A percentile compares a stretch with the other conserved stretches of the same genome.
phyloP scores from a whole-genome alignment of 35 echinoderm and acorn worm species.

The Diadema setosum region DNA sequence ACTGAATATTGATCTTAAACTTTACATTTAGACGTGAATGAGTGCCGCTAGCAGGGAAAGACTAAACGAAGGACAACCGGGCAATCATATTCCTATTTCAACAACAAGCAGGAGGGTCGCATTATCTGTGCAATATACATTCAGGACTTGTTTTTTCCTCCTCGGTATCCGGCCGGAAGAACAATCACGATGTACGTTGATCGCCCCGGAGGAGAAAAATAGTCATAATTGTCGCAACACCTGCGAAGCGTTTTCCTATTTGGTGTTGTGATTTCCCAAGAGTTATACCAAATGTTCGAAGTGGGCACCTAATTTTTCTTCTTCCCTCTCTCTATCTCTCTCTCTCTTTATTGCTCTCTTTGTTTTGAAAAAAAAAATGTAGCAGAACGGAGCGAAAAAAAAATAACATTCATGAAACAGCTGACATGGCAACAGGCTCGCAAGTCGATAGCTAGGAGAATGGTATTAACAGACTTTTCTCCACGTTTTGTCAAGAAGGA shows the following conservation, averaged over 20 bases:
- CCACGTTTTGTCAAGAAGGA: too few species aligned
- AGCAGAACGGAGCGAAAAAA: background rate
- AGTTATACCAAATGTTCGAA: too few species aligned
- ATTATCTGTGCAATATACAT: background rate
- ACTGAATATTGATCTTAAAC: too few species aligned
- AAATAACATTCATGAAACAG: too few species aligned
- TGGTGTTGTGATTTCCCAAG: background rate
- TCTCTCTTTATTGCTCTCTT: background rate
- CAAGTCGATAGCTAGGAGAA: too few species aligned
- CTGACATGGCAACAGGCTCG: too few species aligned
- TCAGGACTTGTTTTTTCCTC: background rate
- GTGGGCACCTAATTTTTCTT: background rate
- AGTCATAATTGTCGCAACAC: background rate
- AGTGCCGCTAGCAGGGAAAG: too few species aligned
- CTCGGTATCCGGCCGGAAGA: background rate
- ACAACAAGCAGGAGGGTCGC: too few species aligned
- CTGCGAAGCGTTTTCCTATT: background rate
- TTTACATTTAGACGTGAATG: too few species aligned
- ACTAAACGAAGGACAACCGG: too few species aligned
- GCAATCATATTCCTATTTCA: too few species aligned
- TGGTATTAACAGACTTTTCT: too few species aligned
- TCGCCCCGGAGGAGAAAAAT: background rate
- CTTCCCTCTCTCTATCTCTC: background rate
- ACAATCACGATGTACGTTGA: background rate
- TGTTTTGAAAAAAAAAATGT: background rate